Conservation (phyloP, 2,113 vertebrate genomes). For the Syngnathus typhle region DNA sequence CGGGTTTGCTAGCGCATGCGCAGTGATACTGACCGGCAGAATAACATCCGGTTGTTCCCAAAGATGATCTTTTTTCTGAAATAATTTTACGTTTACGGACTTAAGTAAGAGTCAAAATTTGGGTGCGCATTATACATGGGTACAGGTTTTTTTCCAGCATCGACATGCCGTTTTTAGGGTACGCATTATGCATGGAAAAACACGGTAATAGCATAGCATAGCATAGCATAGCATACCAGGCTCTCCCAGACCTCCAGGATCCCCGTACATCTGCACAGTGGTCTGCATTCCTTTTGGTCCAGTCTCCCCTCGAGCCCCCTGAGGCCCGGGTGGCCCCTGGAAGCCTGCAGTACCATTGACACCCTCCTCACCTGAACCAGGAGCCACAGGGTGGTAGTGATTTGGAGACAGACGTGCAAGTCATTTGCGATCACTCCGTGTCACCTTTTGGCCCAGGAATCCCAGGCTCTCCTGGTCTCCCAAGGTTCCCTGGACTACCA, state of each 20-base stretch:
- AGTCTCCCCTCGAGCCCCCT: constrained; percentile 46
- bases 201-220: neutral
- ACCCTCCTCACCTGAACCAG: constrained; percentile 46
- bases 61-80: too few relatives aligned
- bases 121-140: too few relatives aligned
- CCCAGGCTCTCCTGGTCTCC: constrained; percentile 49
- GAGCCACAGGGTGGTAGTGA: neutral
- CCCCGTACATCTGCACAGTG: constrained; percentile 24
- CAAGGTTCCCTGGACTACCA: constrained; percentile 51
- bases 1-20: too few relatives aligned
- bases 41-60: too few relatives aligned
- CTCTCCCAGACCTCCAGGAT: constrained; percentile 48
- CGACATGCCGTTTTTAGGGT: too few relatives aligned
- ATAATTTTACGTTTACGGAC: too few relatives aligned
- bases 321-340: constrained; percentile 42
- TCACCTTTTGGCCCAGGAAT: constrained; percentile 54
- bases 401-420: neutral
- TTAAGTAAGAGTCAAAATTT: too few relatives aligned
- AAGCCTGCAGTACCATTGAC: constrained; percentile 32
- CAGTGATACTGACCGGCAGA: too few relatives aligned
- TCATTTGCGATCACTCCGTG: neutral
- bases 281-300: constrained; percentile 46
- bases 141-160: too few relatives aligned
- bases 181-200: too few relatives aligned
- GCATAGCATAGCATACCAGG: constrained; percentile 32